phyloP scores from a whole-genome alignment of 1,140 invertebrate genomes.

The Prorops nasuta region DNA sequence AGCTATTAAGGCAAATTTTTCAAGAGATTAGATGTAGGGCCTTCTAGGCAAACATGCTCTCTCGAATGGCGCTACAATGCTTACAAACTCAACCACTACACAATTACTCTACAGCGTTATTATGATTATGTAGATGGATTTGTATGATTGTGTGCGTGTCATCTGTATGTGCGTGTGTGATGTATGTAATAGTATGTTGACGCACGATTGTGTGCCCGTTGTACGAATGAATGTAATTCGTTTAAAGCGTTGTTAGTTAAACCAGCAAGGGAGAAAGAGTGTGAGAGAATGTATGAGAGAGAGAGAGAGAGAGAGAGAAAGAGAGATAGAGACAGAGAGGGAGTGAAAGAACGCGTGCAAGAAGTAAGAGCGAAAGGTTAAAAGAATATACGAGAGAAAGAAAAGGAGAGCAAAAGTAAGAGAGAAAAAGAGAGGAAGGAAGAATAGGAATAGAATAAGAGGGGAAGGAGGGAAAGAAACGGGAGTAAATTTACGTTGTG shows the following conservation, averaged over 20 bases:
- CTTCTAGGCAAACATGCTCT: constrained; percentile 11
- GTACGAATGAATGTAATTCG: constrained; percentile 10
- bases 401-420: too few relatives aligned
- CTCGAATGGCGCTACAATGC: constrained; percentile 42
- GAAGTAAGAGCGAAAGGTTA: constrained; percentile 16
- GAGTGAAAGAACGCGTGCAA: background rate
- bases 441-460: constrained; percentile 6
- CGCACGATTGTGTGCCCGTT: constrained; percentile 23
- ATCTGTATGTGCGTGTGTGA: constrained; percentile 9
- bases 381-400: too few relatives aligned
- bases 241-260: background rate
- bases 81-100: constrained; percentile 47
- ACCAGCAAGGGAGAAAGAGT: constrained; percentile 1
- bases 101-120: constrained; percentile 49
- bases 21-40: constrained; percentile 4
- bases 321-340: constrained; percentile 12
- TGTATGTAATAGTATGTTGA: constrained; percentile 13
- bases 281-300: constrained; percentile 14
- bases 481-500: constrained; percentile 51
- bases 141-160: constrained; percentile 15
- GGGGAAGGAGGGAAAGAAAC: too few relatives aligned
- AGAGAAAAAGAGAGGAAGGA: constrained; percentile 15
- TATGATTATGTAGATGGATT: constrained; percentile 48
- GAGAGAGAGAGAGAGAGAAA: constrained; percentile 16
- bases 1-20: too few relatives aligned